A percentile compares a stretch with the other conserved stretches of the same genome.
These are phyloP conservation scores for Watsonalla cultraria DNA, from an alignment of 2,888 invertebrate genomes.

Conservation along the genomic window DNA sequence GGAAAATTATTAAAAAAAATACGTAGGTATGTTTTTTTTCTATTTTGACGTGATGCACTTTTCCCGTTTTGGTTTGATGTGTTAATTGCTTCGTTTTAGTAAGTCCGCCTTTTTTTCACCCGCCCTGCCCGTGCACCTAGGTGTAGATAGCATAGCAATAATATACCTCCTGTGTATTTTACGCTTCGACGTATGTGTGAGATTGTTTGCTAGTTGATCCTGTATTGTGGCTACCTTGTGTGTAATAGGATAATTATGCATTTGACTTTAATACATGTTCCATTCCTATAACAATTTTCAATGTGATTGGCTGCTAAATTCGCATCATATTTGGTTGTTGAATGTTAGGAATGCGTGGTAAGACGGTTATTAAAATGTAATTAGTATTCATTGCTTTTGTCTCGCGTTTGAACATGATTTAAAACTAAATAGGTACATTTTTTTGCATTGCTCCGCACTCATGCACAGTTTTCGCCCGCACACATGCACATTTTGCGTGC, in stretches of 20 bases:
- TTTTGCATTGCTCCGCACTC: no score
- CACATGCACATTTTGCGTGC: neutral
- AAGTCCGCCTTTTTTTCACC: constrained; percentile 51
- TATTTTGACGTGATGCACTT: constrained; percentile 71
- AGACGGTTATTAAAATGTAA: no score
- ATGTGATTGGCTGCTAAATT: no score
- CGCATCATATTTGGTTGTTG: no score
- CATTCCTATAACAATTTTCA: neutral
- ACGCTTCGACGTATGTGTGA: constrained; percentile 30
- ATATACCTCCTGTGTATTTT: constrained; percentile 26
- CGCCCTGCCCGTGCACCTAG: constrained; percentile 59
- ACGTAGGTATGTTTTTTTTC: constrained; percentile 56
- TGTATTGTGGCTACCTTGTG: constrained; percentile 7
- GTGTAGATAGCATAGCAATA: constrained; percentile 30
- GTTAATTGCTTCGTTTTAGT: constrained; percentile 74
- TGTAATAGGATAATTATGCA: neutral
- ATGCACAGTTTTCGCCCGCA: neutral
- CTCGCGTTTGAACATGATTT: no score
- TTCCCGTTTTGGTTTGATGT: constrained; percentile 62
- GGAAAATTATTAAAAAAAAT: constrained; percentile 45
- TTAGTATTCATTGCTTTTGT: no score
- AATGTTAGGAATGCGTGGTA: no score
- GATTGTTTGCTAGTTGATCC: constrained; percentile 16
- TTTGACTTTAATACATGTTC: neutral
- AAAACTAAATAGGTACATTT: no score